Conservation (phyloP, 2,888 invertebrate genomes). For the Hipparchia sbordonii region DNA sequence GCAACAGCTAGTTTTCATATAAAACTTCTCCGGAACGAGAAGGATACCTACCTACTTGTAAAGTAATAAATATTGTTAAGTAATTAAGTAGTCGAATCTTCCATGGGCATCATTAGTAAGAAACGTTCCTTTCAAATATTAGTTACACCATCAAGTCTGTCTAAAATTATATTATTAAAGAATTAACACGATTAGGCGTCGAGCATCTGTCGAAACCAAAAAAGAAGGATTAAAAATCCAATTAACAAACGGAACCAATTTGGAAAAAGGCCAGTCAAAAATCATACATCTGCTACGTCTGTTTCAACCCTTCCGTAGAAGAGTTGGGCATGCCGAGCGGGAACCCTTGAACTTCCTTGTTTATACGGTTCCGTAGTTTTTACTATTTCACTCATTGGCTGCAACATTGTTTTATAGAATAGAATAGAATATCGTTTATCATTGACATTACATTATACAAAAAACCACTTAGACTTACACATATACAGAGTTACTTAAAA, state of each 20-base stretch:
- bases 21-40: too few relatives aligned
- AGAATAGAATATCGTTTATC: too few relatives aligned
- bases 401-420: too few relatives aligned
- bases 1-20: too few relatives aligned
- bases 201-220: constrained; percentile 42
- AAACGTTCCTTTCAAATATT: constrained; percentile 4
- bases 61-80: not conserved
- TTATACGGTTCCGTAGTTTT: not conserved
- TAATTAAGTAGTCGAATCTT: not conserved
- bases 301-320: constrained; percentile 62
- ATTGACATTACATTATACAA: too few relatives aligned
- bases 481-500: too few relatives aligned
- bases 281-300: constrained; percentile 78
- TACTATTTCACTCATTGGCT: not conserved
- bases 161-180: constrained; percentile 16
- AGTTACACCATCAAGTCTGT: not conserved
- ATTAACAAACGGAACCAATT: constrained; percentile 61
- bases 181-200: constrained; percentile 21
- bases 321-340: not conserved
- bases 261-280: constrained; percentile 62
- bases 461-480: too few relatives aligned
- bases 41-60: not conserved
- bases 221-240: constrained; percentile 51
- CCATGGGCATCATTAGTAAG: not conserved
- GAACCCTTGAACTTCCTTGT: constrained; percentile 5